A percentile compares a stretch with the other conserved stretches of the same genome.
phyloP scores from a whole-genome alignment of 2,113 vertebrate genomes.

The Myanophis thanlyinensis region DNA sequence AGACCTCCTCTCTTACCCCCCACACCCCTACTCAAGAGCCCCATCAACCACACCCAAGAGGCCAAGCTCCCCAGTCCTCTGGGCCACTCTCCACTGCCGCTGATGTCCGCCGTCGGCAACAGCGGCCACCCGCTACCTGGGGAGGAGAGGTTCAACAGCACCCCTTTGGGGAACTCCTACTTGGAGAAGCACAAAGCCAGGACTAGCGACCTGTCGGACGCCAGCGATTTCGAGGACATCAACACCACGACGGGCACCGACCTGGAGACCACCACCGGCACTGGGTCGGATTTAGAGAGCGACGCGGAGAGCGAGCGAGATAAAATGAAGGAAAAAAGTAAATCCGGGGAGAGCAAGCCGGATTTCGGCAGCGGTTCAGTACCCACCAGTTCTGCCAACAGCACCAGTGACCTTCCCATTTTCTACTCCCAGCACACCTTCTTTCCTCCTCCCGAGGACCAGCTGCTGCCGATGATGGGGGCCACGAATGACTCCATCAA shows the following conservation, averaged over 20 bases:
- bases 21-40: constrained; percentile 89
- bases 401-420: constrained; percentile 79
- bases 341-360: constrained; percentile 73
- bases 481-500: constrained; percentile 96
- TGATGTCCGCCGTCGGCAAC: constrained; percentile 80
- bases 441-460: constrained; percentile 93
- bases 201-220: constrained; percentile 89
- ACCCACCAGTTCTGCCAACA: constrained; percentile 72
- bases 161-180: constrained; percentile 78
- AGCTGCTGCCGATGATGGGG: constrained; percentile 82
- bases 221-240: constrained; percentile 96
- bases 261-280: constrained; percentile 94
- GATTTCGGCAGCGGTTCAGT: constrained; percentile 73
- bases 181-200: constrained; percentile 85
- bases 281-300: constrained; percentile 91
- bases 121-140: constrained; percentile 50
- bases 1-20: constrained; percentile 92
- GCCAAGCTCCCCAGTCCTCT: constrained; percentile 87
- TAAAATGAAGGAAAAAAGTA: constrained; percentile 73
- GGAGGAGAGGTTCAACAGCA: constrained; percentile 80
- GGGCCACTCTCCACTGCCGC: constrained; percentile 80
- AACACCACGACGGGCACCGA: constrained; percentile 97
- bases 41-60: constrained; percentile 83
- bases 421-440: constrained; percentile 91
- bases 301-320: constrained; percentile 89